These are phyloP conservation scores for Gonocerus acuteangulatus DNA, from an alignment of 2,888 invertebrate species.

Conservation along the genomic window DNA sequence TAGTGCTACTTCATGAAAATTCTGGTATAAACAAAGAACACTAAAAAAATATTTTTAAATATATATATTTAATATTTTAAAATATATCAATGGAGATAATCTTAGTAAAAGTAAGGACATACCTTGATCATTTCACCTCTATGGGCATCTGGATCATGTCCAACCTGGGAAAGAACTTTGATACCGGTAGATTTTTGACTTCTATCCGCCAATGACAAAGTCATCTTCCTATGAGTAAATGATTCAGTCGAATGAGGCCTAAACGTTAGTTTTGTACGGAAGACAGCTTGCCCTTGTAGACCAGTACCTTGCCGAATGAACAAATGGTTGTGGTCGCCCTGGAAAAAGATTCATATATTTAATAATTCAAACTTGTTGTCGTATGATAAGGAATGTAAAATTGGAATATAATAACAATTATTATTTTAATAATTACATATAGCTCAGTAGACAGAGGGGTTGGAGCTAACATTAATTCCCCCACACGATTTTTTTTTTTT, in stretches of 20 bases:
- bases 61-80: too few relatives aligned
- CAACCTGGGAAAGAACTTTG: slow-evolving; percentile 89
- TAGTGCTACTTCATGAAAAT: too few relatives aligned
- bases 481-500: too few relatives aligned
- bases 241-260: slow-evolving; percentile 98
- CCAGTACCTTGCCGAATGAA: slow-evolving; percentile 97
- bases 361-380: background rate
- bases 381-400: too few relatives aligned
- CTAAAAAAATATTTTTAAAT: too few relatives aligned
- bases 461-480: too few relatives aligned
- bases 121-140: slow-evolving; percentile 85
- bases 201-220: slow-evolving; percentile 90
- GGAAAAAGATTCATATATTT: slow-evolving; percentile 40
- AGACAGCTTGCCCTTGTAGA: slow-evolving; percentile 94
- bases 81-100: too few relatives aligned
- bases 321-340: slow-evolving; percentile 94
- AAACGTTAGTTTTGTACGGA: slow-evolving; percentile 93
- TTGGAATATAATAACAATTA: background rate
- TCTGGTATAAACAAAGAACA: too few relatives aligned
- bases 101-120: too few relatives aligned
- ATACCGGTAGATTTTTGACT: slow-evolving; percentile 90
- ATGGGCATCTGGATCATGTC: slow-evolving; percentile 89
- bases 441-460: too few relatives aligned
- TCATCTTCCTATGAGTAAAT: slow-evolving; percentile 98
- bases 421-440: background rate